Evolutionary conservation across 2,888 invertebrate species (phyloP).

Genomic region (Cabera pusaria): DNA sequence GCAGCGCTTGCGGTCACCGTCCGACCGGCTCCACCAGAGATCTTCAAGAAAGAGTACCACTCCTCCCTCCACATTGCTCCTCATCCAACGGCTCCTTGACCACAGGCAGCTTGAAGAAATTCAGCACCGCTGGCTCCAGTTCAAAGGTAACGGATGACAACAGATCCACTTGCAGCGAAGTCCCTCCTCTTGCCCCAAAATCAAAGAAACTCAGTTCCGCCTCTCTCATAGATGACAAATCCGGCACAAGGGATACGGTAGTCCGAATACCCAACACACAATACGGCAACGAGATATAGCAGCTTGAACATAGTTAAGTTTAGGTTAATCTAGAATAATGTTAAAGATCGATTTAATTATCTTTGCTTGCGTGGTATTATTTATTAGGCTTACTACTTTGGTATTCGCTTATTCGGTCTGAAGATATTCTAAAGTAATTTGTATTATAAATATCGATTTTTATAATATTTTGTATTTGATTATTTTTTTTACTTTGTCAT

Average conservation of each 20-base stretch:
- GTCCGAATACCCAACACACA: constrained; percentile 71
- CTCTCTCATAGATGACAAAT: constrained; percentile 71
- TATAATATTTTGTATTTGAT: too few relatives aligned
- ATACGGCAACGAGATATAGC: constrained; percentile 67
- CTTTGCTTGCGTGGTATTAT: constrained; percentile 20
- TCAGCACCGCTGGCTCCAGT: constrained; percentile 61
- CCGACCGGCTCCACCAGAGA: constrained; percentile 58
- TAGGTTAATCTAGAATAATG: constrained; percentile 14
- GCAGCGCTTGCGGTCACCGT: constrained; percentile 56
- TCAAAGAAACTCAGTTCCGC: constrained; percentile 74
- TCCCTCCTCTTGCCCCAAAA: constrained; percentile 68
- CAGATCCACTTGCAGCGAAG: constrained; percentile 71
- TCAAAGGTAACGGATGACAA: constrained; percentile 62
- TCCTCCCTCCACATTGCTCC: constrained; percentile 71
- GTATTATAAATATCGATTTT: constrained; percentile 2
- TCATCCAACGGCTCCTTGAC: constrained; percentile 74
- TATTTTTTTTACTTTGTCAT: too few relatives aligned
- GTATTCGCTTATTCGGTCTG: constrained; percentile 9
- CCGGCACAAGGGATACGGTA: constrained; percentile 69
- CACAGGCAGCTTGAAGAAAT: constrained; percentile 69
- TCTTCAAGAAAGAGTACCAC: constrained; percentile 67
- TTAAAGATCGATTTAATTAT: constrained; percentile 16
- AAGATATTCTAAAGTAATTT: constrained; percentile 7
- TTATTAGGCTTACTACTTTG: constrained; percentile 11
- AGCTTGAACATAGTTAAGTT: constrained; percentile 10